phyloP scores from a whole-genome alignment of 2,797 vertebrate species.

The Labeo calbasu region DNA sequence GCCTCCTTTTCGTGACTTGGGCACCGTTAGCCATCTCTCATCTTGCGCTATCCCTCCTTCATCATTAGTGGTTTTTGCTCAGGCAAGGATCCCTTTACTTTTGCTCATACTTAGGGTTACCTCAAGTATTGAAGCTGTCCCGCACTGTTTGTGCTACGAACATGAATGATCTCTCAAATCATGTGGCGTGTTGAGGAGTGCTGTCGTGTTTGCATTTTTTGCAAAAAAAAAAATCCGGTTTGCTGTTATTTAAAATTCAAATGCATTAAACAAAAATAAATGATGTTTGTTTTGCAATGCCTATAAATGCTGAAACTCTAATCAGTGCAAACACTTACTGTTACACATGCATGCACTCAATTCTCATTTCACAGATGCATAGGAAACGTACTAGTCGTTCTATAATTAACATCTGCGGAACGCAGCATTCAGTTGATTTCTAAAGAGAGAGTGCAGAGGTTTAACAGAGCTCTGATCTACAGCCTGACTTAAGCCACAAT shows the following conservation, averaged over 20 bases:
- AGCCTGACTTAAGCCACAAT: conserved; percentile 62
- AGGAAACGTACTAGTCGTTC: not conserved
- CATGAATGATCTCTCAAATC: not conserved
- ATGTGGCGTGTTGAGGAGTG: not conserved
- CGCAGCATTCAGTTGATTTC: conserved; percentile 44
- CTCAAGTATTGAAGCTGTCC: not conserved
- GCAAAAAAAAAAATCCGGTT: not conserved
- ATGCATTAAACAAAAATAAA: not conserved
- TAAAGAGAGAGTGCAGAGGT: conserved; percentile 56
- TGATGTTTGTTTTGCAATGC: not conserved
- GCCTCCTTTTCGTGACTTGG: not conserved
- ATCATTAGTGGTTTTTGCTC: not conserved
- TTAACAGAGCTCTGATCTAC: conserved; percentile 45
- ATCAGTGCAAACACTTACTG: not conserved
- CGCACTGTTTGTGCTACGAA: not conserved
- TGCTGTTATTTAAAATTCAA: not conserved
- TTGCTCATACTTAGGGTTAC: not conserved
- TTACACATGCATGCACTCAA: not conserved
- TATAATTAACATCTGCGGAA: conserved; percentile 29
- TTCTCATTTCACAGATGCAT: not conserved
- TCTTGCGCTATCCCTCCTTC: not conserved
- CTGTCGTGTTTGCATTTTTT: not conserved
- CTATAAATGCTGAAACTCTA: not conserved
- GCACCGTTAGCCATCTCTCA: not conserved
- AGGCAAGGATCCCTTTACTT: not conserved